Conservation (phyloP, 1,140 invertebrate species). For the Caenorhabditis briggsae region DNA sequence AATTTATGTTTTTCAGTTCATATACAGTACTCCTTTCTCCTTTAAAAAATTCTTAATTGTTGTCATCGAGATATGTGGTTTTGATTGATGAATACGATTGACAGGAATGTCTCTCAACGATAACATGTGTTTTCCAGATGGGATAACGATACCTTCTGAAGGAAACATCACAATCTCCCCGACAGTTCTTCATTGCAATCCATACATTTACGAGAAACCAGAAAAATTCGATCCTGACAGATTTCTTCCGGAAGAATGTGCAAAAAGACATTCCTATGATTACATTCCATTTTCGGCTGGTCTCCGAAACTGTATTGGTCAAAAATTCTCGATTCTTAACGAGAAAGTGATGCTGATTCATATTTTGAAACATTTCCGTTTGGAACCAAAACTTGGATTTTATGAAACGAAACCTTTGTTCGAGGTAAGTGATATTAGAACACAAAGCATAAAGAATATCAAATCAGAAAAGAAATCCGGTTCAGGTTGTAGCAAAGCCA, state of each 20-base stretch:
- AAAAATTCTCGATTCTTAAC: constrained; percentile 88
- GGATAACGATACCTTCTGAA: constrained; percentile 75
- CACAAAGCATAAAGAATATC: not conserved
- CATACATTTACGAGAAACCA: constrained; percentile 85
- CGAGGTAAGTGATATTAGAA: constrained; percentile 12
- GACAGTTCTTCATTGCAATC: constrained; percentile 79
- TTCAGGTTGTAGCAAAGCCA: constrained; percentile 39
- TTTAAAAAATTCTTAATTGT: too few species aligned
- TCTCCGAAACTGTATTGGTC: constrained; percentile 80
- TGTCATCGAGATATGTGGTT: too few species aligned
- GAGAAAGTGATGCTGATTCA: constrained; percentile 88
- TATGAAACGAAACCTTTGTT: constrained; percentile 43
- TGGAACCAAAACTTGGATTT: constrained; percentile 76
- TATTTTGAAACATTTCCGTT: constrained; percentile 85
- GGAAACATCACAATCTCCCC: constrained; percentile 75
- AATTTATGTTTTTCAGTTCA: too few species aligned
- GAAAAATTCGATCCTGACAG: constrained; percentile 90
- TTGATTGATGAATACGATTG: too few species aligned
- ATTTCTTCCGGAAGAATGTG: constrained; percentile 87
- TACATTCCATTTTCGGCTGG: constrained; percentile 79
- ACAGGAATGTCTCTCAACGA: not conserved
- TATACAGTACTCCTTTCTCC: too few species aligned
- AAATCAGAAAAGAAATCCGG: not conserved
- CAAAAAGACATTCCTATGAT: constrained; percentile 78
- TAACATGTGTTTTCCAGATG: constrained; percentile 58